Percentiles rank a stretch among this genome's conserved stretches.
phyloP scores from a whole-genome alignment of 2,888 invertebrate genomes.

The Ectemnius cavifrons region DNA sequence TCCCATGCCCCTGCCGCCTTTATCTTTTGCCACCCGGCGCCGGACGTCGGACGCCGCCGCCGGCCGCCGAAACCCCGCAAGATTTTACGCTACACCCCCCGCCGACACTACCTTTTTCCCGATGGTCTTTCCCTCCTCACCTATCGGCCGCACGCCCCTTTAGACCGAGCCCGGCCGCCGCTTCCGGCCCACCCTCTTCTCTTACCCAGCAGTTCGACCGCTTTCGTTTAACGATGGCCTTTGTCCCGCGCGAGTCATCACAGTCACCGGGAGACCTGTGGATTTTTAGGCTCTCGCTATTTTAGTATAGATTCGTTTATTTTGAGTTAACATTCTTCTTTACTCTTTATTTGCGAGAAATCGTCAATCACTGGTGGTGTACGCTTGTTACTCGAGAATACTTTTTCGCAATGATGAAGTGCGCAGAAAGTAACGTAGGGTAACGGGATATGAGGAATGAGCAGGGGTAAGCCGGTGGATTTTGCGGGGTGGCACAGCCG shows the following conservation, averaged over 20 bases:
- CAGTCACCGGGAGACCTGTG: no score
- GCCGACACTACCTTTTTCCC: not conserved
- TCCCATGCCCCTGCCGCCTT: slow-evolving; percentile 25
- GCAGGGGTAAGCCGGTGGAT: slow-evolving; percentile 14
- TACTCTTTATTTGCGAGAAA: no score
- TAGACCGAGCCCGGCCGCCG: slow-evolving; percentile 6
- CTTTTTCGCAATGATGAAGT: no score
- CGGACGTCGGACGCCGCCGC: no score
- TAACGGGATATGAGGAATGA: not conserved
- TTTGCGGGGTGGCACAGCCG: slow-evolving; percentile 34
- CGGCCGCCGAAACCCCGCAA: slow-evolving; percentile 12
- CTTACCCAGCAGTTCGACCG: not conserved
- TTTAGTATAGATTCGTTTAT: no score
- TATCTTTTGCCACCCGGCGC: slow-evolving; percentile 18
- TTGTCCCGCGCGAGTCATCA: no score
- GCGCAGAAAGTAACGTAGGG: no score
- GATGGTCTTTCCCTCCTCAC: slow-evolving; percentile 3
- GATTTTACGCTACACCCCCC: slow-evolving; percentile 24
- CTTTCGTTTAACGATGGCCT: slow-evolving; percentile 1
- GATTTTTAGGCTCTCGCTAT: not conserved
- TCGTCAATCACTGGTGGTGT: no score
- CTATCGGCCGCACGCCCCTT: slow-evolving; percentile 15
- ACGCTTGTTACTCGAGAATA: no score
- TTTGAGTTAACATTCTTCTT: no score
- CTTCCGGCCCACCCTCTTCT: slow-evolving; percentile 13